Percentiles rank a stretch among this genome's conserved stretches.
Conservation (phyloP, 2,113 vertebrate species). For the Crotalus horridus region DNA sequence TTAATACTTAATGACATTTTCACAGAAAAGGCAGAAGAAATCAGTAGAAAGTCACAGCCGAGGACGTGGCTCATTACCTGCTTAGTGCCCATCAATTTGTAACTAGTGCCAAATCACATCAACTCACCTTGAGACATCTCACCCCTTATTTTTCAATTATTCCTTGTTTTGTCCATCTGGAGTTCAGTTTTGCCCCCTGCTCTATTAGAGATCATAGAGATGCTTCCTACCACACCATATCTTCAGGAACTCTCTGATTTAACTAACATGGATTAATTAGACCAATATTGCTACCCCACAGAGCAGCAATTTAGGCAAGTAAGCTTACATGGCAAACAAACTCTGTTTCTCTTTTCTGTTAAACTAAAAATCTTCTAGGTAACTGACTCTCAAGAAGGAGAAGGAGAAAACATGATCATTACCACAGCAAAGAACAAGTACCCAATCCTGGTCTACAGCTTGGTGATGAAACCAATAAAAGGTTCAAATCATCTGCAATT, state of each 20-base stretch:
- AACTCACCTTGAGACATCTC: constrained; percentile 28
- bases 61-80: constrained; percentile 58
- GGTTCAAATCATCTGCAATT: constrained; percentile 3
- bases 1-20: constrained; percentile 12
- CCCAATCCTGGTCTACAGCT: neutral
- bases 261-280: constrained; percentile 6
- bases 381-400: neutral
- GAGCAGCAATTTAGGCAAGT: neutral
- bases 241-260: neutral
- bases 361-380: neutral
- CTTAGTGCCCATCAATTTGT: neutral
- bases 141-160: constrained; percentile 13
- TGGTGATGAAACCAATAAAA: constrained; percentile 7
- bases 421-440: constrained; percentile 2
- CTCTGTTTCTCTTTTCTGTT: neutral
- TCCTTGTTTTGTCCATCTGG: neutral
- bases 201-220: neutral
- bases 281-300: neutral
- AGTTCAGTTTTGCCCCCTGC: neutral
- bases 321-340: neutral
- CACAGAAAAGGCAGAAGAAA: constrained; percentile 1
- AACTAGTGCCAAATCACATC: neutral
- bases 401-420: neutral
- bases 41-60: neutral
- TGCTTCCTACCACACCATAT: neutral